Conservation (phyloP, 1,140 invertebrate species). For the Gonioctena quinquepunctata region DNA sequence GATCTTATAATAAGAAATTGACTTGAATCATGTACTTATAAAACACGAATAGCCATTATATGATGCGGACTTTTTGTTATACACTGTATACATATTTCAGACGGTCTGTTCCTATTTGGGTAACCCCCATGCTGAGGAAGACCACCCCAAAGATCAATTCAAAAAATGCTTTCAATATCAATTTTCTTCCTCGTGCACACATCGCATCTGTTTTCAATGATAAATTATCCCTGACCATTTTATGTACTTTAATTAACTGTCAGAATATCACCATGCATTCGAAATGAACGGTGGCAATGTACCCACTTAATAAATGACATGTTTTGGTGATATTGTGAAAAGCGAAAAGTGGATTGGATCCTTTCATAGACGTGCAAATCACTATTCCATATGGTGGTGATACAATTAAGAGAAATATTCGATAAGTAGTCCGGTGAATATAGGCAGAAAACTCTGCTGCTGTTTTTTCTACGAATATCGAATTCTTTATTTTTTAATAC, state of each 20-base stretch:
- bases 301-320: conserved; percentile 31
- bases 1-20: too few relatives aligned
- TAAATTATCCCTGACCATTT: background rate
- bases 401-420: too few relatives aligned
- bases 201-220: background rate
- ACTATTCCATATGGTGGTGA: conserved; percentile 47
- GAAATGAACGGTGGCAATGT: background rate
- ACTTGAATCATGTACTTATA: too few relatives aligned
- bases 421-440: too few relatives aligned
- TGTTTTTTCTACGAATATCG: too few relatives aligned
- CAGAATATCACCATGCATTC: conserved; percentile 1
- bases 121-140: background rate
- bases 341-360: conserved; percentile 27
- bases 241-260: conserved; percentile 7
- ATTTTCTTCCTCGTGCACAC: background rate
- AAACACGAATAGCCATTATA: too few relatives aligned
- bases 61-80: too few relatives aligned
- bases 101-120: too few relatives aligned
- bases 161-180: background rate
- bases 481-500: too few relatives aligned
- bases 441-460: too few relatives aligned
- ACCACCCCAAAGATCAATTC: background rate
- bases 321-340: conserved; percentile 34
- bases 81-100: too few relatives aligned
- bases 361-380: conserved; percentile 30